These are phyloP conservation scores for Varanus salvator DNA, from an alignment of 2,113 vertebrate genomes.

Conservation along the genomic window DNA sequence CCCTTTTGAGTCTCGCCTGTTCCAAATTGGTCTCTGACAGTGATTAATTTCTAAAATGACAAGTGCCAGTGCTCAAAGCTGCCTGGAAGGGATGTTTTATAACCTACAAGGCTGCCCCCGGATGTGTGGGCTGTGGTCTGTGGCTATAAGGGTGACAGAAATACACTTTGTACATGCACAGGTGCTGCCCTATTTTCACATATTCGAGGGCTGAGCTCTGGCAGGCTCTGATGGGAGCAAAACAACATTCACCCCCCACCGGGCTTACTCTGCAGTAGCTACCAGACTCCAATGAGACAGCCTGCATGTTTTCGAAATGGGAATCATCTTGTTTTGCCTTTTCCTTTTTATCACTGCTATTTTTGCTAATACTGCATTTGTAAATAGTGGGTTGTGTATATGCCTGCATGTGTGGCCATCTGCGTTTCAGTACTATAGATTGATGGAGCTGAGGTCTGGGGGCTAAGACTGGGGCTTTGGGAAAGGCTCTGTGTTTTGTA, in stretches of 20 bases:
- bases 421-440: neutral
- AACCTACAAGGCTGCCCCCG: neutral
- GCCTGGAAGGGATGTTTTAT: neutral
- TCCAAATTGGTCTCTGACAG: constrained; percentile 12
- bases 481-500: neutral
- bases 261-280: neutral
- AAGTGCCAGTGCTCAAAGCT: neutral
- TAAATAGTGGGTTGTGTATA: neutral
- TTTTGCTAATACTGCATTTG: neutral
- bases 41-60: constrained; percentile 29
- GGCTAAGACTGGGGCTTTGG: neutral
- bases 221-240: neutral
- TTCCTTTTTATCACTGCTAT: neutral
- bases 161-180: constrained; percentile 11
- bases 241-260: neutral
- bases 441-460: neutral
- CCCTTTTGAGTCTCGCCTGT: neutral
- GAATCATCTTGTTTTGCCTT: neutral
- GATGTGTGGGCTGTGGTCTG: neutral
- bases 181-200: neutral
- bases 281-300: neutral
- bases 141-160: neutral
- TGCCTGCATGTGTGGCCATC: neutral
- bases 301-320: neutral
- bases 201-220: neutral